A percentile compares a stretch with the other conserved stretches of the same genome.
These are phyloP conservation scores for Pantherophis vulpinus DNA, from an alignment of 2,797 vertebrate genomes.

Conservation along the genomic window DNA sequence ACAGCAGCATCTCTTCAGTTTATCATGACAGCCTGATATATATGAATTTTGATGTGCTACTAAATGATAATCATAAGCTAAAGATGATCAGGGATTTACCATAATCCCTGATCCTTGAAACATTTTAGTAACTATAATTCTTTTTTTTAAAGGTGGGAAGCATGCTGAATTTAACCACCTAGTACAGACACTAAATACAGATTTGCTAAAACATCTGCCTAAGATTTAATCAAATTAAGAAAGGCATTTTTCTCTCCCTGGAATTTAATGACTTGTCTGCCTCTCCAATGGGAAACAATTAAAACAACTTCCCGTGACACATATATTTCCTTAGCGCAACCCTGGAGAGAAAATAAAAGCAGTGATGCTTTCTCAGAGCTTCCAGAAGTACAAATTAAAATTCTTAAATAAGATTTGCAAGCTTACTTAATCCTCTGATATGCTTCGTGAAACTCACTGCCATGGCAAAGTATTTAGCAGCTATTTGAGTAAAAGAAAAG, in stretches of 20 bases:
- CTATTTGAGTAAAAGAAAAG: conserved; percentile 25
- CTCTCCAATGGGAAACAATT: conserved; percentile 40
- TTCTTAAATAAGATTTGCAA: conserved; percentile 24
- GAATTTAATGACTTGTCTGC: conserved; percentile 36
- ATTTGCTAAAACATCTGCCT: conserved; percentile 46
- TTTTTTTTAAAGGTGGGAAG: neutral
- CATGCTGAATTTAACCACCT: conserved; percentile 12
- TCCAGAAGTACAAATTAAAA: conserved; percentile 28
- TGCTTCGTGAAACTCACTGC: neutral
- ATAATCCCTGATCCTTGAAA: conserved; percentile 12
- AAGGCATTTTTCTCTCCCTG: conserved; percentile 26
- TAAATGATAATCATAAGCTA: neutral
- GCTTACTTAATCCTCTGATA: neutral
- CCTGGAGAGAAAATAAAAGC: conserved; percentile 20
- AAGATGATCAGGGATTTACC: conserved; percentile 12
- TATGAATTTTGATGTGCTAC: neutral
- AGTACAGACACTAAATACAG: conserved; percentile 2
- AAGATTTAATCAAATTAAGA: conserved; percentile 51
- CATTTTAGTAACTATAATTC: neutral
- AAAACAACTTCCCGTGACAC: conserved; percentile 32
- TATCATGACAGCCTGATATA: neutral
- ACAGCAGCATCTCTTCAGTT: rapidly evolving
- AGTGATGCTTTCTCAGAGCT: conserved; percentile 27
- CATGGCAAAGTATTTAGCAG: conserved; percentile 23
- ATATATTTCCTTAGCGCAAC: conserved; percentile 28